Conservation (phyloP, 2,888 invertebrate genomes). For the Hypercompe scribonia region DNA sequence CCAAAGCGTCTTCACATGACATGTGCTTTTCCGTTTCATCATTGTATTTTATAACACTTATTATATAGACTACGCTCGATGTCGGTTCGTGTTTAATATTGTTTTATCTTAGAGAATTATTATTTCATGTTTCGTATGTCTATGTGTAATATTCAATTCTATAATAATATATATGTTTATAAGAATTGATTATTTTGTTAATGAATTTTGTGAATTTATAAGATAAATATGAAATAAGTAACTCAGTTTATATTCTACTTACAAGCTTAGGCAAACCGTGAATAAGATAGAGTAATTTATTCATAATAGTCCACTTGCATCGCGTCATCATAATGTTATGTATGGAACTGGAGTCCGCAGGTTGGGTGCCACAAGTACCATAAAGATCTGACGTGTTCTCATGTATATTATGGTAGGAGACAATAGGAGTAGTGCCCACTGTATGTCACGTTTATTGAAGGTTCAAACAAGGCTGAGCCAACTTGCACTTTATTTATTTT, state of each 20-base stretch:
- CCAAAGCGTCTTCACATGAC: conserved; percentile 51
- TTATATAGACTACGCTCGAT: conserved; percentile 55
- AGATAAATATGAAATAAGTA: conserved; percentile 56
- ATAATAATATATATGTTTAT: conserved; percentile 38
- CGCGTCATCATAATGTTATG: conserved; percentile 43
- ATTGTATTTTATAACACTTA: conserved; percentile 45
- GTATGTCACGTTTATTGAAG: conserved; percentile 4
- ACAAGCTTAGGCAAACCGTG: conserved; percentile 64
- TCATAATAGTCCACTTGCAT: conserved; percentile 52
- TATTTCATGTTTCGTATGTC: conserved; percentile 40
- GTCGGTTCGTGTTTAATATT: conserved; percentile 59
- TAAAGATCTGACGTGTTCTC: conserved; percentile 25
- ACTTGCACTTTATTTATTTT: not conserved
- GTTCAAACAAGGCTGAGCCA: conserved; percentile 13
- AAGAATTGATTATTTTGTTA: conserved; percentile 43
- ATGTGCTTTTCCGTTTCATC: conserved; percentile 57
- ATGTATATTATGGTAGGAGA: conserved; percentile 11
- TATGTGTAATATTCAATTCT: conserved; percentile 50
- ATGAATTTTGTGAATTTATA: conserved; percentile 45
- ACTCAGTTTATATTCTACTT: conserved; percentile 64
- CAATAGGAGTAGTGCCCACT: conserved; percentile 17
- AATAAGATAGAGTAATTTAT: conserved; percentile 55
- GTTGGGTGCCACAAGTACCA: conserved; percentile 20
- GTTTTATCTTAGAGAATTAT: conserved; percentile 40
- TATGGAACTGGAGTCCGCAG: conserved; percentile 47